Conservation (phyloP, 2,888 invertebrate genomes). For the Cephus rjabovi region DNA sequence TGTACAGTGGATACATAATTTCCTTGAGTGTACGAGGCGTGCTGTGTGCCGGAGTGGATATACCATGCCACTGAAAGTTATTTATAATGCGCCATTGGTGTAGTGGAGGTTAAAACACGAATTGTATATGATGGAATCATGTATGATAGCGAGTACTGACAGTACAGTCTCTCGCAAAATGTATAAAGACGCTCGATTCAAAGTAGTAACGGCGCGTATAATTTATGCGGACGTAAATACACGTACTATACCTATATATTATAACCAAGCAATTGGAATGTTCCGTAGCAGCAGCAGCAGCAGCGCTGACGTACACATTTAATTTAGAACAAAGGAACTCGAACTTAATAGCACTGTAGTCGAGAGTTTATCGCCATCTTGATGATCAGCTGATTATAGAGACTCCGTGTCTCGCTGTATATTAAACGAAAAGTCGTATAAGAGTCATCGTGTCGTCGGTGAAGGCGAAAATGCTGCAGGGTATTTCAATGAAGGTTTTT, state of each 20-base stretch:
- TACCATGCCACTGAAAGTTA: slow-evolving; percentile 44
- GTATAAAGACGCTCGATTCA: neutral
- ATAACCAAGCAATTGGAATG: neutral
- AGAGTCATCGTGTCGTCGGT: neutral
- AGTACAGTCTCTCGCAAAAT: slow-evolving; percentile 37
- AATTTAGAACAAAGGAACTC: neutral
- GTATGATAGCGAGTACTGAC: slow-evolving; percentile 40
- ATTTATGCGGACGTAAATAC: neutral
- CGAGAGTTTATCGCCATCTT: neutral
- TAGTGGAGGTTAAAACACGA: slow-evolving; percentile 44
- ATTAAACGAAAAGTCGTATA: neutral
- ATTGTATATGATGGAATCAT: slow-evolving; percentile 46
- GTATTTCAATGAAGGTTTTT: neutral
- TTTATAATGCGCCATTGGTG: slow-evolving; percentile 49
- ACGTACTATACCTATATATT: neutral
- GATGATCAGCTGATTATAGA: neutral
- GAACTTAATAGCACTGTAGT: neutral
- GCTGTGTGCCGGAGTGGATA: slow-evolving; percentile 13
- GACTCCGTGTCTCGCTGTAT: neutral
- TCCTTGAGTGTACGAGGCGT: slow-evolving; percentile 28
- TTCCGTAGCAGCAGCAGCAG: neutral
- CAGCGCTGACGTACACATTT: neutral
- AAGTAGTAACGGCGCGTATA: neutral
- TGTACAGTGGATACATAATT: slow-evolving; percentile 42
- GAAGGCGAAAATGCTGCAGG: neutral